Evolutionary conservation across 2,888 invertebrate genomes (phyloP).

Genomic region (Orchesella flavescens): DNA sequence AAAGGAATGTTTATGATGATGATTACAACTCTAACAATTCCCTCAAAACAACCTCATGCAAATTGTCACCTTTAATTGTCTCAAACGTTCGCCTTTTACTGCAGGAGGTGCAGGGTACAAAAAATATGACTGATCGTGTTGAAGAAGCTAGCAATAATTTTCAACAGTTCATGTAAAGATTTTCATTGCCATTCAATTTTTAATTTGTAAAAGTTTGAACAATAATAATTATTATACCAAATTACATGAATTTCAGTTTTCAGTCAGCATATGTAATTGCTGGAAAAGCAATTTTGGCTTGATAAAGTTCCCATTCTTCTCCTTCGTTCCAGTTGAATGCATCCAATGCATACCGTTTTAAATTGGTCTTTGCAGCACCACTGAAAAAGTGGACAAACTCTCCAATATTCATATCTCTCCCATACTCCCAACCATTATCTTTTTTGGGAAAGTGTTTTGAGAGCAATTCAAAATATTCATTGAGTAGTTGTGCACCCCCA

Average conservation of each 20-base stretch:
- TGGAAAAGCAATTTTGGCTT: no score
- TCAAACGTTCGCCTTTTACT: no score
- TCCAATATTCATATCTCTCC: constrained; percentile 60
- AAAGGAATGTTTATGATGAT: not conserved
- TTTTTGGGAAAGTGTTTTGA: constrained; percentile 59
- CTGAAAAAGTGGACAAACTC: constrained; percentile 68
- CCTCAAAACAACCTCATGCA: not conserved
- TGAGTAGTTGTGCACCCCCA: constrained; percentile 43
- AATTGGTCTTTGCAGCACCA: constrained; percentile 30
- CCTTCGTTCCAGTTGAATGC: not conserved
- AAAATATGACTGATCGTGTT: no score
- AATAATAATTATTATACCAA: no score
- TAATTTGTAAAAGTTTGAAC: no score
- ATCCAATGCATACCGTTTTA: not conserved
- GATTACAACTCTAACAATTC: not conserved
- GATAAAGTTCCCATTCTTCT: not conserved
- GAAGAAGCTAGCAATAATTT: no score
- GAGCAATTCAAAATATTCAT: constrained; percentile 55
- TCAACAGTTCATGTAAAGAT: not conserved
- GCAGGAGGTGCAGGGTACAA: not conserved
- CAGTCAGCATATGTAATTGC: no score
- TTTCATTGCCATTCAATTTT: no score
- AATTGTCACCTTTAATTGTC: not conserved
- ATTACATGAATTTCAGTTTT: no score
- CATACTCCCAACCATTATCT: constrained; percentile 55